Conservation (phyloP, 2,888 invertebrate genomes). For the Thumatha senex region DNA sequence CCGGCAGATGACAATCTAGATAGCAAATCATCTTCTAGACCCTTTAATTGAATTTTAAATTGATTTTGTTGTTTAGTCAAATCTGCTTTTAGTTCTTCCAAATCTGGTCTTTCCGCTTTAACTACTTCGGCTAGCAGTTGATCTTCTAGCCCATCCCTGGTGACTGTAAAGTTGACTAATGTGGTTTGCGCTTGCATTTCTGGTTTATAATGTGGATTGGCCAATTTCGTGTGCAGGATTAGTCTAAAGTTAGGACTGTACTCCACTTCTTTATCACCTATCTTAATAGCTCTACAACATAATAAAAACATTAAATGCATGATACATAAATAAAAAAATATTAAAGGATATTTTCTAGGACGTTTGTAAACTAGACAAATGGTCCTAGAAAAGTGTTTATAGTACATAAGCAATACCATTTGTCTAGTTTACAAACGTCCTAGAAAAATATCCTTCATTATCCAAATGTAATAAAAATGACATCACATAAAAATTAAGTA, state of each 20-base stretch:
- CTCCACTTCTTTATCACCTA: slow-evolving; percentile 98
- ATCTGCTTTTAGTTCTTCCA: slow-evolving; percentile 97
- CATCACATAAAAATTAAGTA: too few relatives aligned
- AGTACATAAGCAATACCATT: too few relatives aligned
- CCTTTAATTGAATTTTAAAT: slow-evolving; percentile 97
- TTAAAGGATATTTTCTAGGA: too few relatives aligned
- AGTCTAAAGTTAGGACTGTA: slow-evolving; percentile 94
- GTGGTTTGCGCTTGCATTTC: slow-evolving; percentile 99
- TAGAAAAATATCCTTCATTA: too few relatives aligned
- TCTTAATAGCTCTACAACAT: slow-evolving; percentile 93
- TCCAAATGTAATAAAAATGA: too few relatives aligned
- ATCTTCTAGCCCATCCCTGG: slow-evolving; percentile 97
- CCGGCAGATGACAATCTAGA: slow-evolving; percentile 96
- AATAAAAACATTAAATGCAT: too few relatives aligned
- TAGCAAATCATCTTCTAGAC: slow-evolving; percentile 95
- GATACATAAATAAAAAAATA: too few relatives aligned
- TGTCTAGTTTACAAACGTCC: too few relatives aligned
- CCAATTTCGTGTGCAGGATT: slow-evolving; percentile 96
- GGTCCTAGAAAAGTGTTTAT: too few relatives aligned
- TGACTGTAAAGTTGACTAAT: slow-evolving; percentile 98
- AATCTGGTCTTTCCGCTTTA: slow-evolving; percentile 97
- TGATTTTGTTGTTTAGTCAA: slow-evolving; percentile 98
- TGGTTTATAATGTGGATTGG: slow-evolving; percentile 98
- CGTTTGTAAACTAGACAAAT: too few relatives aligned
- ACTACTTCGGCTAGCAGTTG: slow-evolving; percentile 98